Base-by-base conservation (phyloP, 2,888 invertebrate species). In the Chaetogeoica ovagalla region DNA sequence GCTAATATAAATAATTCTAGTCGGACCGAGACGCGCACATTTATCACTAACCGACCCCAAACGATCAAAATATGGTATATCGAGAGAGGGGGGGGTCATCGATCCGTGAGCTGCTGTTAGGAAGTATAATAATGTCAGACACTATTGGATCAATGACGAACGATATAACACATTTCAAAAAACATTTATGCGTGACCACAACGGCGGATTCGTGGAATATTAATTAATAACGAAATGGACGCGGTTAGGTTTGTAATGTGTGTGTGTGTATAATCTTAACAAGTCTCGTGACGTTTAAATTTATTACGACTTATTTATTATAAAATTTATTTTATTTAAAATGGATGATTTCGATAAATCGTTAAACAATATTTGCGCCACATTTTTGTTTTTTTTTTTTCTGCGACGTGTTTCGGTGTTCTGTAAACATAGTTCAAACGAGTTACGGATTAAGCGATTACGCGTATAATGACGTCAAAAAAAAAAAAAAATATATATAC, bases 1-100 rank as follows among this genome's bases (percentile, higher is more conserved):
- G 7, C 39, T 39, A n/a, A n/a, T n/a, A n/a, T 59, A 43, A 59
- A 59, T 39, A 59, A 71, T 21, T 43, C 21, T 17, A 59, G 37
- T 7, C 37, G 5, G 59, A 39, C 21, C 37, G 37, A 59, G 59
- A 59, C 21, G 57, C 37, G 55, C 37, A 39, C 37, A 59, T 71
- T 37, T 69, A 69, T 59, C 57, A 71, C 59, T 59, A 71, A 71
- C 59, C 71, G 59, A 59, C 59, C 59, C 30, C n/a, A n/a, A n/a
- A 23, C 21, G 21, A 71, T 39, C 21, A 59, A 59, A 59, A 39
- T 21, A 59, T n/a, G n/a, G n/a, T 59, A 59, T 11, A 59, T 17
- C 59, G n/a, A n/a, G n/a, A n/a, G n/a, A n/a, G n/a, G n/a, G n/a
- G n/a, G n/a, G 39, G 71, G 71, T 71, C 71, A 71, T 71, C 71